Base-by-base conservation (phyloP, 2,797 vertebrate genomes). In the Astyanax mexicanus region DNA sequence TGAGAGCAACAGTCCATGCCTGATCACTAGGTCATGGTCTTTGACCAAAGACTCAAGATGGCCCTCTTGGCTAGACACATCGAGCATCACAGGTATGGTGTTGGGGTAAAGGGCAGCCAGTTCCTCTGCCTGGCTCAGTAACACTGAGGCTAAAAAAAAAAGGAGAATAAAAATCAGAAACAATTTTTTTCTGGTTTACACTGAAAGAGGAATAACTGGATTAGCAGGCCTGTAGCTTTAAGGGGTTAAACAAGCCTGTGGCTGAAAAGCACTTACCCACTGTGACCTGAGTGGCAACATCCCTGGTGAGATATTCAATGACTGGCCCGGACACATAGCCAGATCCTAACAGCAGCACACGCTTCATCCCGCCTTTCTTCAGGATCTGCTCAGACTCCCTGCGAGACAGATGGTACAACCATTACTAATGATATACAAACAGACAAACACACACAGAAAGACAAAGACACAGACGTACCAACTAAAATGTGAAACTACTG, bases 271-370 rank as follows among this genome's bases (percentile, higher is more conserved):
- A 90, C 93, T 86, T 94, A 98, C 98, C 97, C 81, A 96, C 93
- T 54, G 97, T 99, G 85, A 99, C 91, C 87, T 94, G 93, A 23
- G 90, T 88, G 32, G 69, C 90, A 70, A 90, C 73, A 74, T 96
- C 94, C 40, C 97, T 95, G 42, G 93, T 96, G 81, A 99, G 89
- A 83, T 98, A 99, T 79, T 97, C 95, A 32, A 99, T 88, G 0
- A 99, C 94, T 6, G 98, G 97, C 17, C 90, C 94, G 15, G 97
- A 98, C 69, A 99, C 96, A 4, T 99, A 99, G 13, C 98, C 98
- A 8, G 96, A 95, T 19, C 98, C 98, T 0, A 99, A 93, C 84
- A 99, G 79, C 80, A 99, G 91, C 61, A 99, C 93, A 0, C 89
- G 94, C 88, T 95, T 98, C 91, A 94, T 95, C 42, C 92, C 91